Percentiles rank a stretch among this genome's conserved stretches.
Evolutionary conservation across 2,888 invertebrate genomes (phyloP).

Genomic region (Periphyllus acericola): DNA sequence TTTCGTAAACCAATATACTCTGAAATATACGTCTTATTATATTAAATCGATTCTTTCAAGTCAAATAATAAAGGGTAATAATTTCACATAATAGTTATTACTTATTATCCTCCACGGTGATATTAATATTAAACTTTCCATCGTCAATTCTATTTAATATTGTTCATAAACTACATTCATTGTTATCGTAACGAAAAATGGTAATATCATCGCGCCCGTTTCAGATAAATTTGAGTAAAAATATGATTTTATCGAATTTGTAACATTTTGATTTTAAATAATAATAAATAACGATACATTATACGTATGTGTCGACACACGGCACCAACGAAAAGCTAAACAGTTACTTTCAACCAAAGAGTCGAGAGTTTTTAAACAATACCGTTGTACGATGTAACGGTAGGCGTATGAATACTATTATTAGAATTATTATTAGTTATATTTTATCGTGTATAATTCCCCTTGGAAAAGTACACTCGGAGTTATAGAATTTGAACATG

Average conservation of each 20-base stretch:
- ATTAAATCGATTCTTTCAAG: constrained; percentile 15
- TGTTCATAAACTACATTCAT: not conserved
- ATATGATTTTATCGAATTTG: not conserved
- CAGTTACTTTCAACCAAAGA: no score
- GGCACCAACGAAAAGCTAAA: no score
- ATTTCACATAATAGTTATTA: constrained; percentile 27
- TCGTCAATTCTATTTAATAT: constrained; percentile 39
- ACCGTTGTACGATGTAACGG: no score
- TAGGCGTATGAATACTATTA: no score
- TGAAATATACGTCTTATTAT: constrained; percentile 12
- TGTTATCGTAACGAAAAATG: not conserved
- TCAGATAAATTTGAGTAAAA: not conserved
- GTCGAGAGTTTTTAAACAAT: no score
- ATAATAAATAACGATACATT: not conserved
- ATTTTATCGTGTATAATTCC: no score
- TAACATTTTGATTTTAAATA: not conserved
- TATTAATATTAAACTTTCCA: constrained; percentile 26
- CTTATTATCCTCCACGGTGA: constrained; percentile 1
- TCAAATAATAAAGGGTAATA: constrained; percentile 32
- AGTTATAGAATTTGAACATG: no score
- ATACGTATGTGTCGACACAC: no score
- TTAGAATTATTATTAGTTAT: no score
- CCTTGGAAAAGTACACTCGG: no score
- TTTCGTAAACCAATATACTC: constrained; percentile 14
- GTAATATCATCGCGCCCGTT: not conserved